Base-by-base conservation (phyloP, 2,113 vertebrate species). In the Chionis minor region DNA sequence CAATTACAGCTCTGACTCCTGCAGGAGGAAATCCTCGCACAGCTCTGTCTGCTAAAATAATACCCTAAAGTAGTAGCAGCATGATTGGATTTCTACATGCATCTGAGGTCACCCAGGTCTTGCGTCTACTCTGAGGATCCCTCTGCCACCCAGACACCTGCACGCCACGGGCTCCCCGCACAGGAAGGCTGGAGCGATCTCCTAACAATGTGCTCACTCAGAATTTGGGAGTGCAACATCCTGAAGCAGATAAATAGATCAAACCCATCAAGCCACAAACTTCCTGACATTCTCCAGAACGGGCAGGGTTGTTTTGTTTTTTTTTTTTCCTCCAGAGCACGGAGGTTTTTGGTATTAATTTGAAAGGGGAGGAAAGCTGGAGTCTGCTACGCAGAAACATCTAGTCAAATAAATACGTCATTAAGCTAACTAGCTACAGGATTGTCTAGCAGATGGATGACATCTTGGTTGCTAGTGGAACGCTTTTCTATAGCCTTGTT, bases 381-480 rank as follows among this genome's bases (percentile, higher is more conserved):
- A 92, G 59, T 59, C 89, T 96, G 94, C 74, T 92, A 30, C 0
- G 2, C 84, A 96, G 91, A 95, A 94, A 88, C 73, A 94, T 83
- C 89, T 49, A 96, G 81, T 92, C 96, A 96, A 97, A 96, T 90
- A 96, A 91, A 97, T 91, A 97, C 94, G 92, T 94, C 94, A 97
- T 95, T 96, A 97, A 96, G 83, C 83, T 96, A 97, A 97, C 92
- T 96, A 96, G 95, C 89, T 96, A 73, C 95, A 95, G 94, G 94
- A 97, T 94, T 92, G 94, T 97, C 95, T 97, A 92, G 95, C 95
- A 97, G 97, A 97, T 97, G 97, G 96, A 93, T 97, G 96, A 91
- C 94, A 97, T 97, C 95, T 96, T 94, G 94, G 94, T 97, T 97
- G 95, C 96, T 96, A 97, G 95, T 95, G 96, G 97, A 97, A 97